phyloP scores from a whole-genome alignment of 1,140 invertebrate genomes.

The Portunus trituberculatus region DNA sequence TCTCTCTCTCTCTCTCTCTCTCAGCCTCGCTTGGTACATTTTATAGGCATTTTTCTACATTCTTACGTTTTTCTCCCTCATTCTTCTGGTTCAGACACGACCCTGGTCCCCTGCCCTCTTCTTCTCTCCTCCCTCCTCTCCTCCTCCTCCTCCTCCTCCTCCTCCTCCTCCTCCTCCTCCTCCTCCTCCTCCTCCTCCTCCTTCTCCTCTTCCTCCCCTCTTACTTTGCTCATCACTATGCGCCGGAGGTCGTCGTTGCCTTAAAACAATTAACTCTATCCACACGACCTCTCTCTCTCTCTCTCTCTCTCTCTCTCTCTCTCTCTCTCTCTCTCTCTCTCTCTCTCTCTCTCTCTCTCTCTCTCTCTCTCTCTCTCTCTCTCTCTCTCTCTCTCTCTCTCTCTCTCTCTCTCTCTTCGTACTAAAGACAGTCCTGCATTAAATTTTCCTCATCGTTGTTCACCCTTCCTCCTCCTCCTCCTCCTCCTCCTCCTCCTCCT shows the following conservation, averaged over 20 bases:
- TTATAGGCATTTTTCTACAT: neutral
- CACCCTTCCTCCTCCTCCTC: neutral
- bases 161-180: neutral
- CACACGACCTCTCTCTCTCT: constrained; percentile 9
- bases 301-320: neutral
- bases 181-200: neutral
- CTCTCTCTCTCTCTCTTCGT: constrained; percentile 44
- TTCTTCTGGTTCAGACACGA: neutral
- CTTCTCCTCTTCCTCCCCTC: neutral
- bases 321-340: neutral
- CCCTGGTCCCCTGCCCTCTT: neutral
- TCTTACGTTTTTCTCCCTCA: neutral
- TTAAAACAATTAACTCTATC: constrained; percentile 48
- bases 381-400: constrained; percentile 51
- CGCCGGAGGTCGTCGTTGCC: neutral
- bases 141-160: neutral
- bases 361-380: neutral
- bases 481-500: neutral
- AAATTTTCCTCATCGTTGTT: too few species aligned
- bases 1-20: constrained; percentile 14
- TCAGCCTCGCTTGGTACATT: neutral
- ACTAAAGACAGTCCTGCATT: too few species aligned
- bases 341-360: constrained; percentile 8
- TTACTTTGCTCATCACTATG: constrained; percentile 4
- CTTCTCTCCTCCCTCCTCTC: neutral